Base-by-base conservation (phyloP, 2,888 invertebrate genomes). In the Sarcophaga variegata region DNA sequence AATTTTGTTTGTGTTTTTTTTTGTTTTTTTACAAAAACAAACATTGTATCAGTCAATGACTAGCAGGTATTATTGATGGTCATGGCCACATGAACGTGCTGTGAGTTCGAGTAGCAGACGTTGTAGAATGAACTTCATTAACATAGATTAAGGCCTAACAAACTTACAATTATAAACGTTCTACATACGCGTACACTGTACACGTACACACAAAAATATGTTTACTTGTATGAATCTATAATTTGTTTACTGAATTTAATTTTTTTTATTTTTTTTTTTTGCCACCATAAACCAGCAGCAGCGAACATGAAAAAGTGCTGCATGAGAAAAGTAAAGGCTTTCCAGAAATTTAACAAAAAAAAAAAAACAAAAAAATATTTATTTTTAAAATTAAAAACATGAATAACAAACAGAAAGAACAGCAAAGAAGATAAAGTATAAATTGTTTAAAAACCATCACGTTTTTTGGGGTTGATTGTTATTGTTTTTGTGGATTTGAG, bases 71-170 rank as follows among this genome's bases (percentile, higher is more conserved):
- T 79, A 76, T 89, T 86, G 87, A 88, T 87, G 89, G 89, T 89
- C 89, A 89, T 89, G 89, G 89, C 86, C 89, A 89, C 87, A 86
- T 85, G 88, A 88, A 88, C 88, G 88, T 87, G 88, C 82, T 88
- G 75, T 85, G 87, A 72, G 45, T 59, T 12, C 20, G 63, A n/a
- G 71, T 72, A 66, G 22, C 66, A 47, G 66, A 77, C 72, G 60
- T 67, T 76, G 72, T 85, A 67, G 78, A 76, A 85, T 88, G 85
- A 86, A 88, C 82, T 86, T 85, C 77, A 88, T 83, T 85, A 83
- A 88, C 80, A 83, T 79, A 66, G 62, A 63, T 79, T 70, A 70
- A 62, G 49, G 72, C 69, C 76, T 75, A 54, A 54, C 54, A 54
- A 54, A 69, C 20, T 47, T 49, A 20, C 69, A 49, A 47, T 47